A percentile compares a stretch with the other conserved stretches of the same genome.
Evolutionary conservation across 2,797 vertebrate species (phyloP).

Genomic region (Xiphorhynchus erythropygius): DNA sequence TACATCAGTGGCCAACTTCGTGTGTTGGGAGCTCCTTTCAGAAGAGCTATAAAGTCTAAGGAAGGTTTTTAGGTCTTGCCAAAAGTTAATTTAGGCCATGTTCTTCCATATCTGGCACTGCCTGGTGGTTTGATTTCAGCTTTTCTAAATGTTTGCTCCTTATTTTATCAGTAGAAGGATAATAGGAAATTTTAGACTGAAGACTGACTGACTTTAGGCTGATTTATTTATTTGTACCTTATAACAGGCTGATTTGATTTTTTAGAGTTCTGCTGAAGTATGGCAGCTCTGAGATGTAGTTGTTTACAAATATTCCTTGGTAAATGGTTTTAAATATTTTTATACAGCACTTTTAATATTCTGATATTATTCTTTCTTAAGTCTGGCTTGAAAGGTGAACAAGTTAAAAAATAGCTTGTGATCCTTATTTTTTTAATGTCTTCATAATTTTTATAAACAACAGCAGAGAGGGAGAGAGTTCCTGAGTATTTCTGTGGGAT

Average conservation of each 20-base stretch:
- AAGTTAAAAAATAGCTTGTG: background rate
- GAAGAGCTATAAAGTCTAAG: background rate
- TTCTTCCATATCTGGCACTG: slow-evolving; percentile 13
- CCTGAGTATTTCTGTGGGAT: background rate
- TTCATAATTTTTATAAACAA: background rate
- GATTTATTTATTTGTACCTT: background rate
- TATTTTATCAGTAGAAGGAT: background rate
- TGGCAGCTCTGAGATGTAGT: background rate
- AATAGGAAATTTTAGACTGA: background rate
- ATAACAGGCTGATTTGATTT: background rate
- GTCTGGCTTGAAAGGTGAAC: background rate
- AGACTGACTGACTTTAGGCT: background rate
- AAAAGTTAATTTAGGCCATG: background rate
- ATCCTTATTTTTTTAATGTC: background rate
- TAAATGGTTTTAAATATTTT: background rate
- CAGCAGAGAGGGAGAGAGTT: background rate
- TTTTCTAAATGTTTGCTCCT: slow-evolving; percentile 16
- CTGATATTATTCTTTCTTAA: background rate
- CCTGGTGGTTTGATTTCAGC: background rate
- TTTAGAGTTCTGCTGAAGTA: background rate
- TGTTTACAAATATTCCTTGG: slow-evolving; percentile 21
- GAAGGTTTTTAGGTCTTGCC: slow-evolving; percentile 11
- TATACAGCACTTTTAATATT: background rate
- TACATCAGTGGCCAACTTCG: background rate
- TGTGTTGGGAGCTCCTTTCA: slow-evolving; percentile 13